Base-by-base conservation (phyloP, 2,113 vertebrate species). In the Engystomops pustulosus region DNA sequence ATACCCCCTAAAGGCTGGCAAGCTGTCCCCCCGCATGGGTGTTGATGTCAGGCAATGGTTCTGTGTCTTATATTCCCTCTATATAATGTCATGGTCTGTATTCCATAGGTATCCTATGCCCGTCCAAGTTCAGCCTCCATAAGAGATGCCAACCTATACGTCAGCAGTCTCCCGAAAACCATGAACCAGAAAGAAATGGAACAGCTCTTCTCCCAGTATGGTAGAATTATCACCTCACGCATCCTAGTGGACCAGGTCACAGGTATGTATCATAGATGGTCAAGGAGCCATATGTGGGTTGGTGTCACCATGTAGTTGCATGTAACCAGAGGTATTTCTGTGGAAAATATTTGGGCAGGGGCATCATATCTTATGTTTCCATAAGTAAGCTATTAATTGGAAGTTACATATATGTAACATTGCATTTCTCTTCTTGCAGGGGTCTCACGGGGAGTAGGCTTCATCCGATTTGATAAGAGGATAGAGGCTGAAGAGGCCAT, bases 161-260 rank as follows among this genome's bases (percentile, higher is more conserved):
- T 98, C 86, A 98, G 97, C 0, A 97, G 97, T 17, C 96, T 98
- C 25, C 97, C 97, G 18, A 97, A 97, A 90, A 96, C 95, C 86
- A 98, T 98, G 96, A 96, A 95, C 87, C 97, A 98, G 93, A 97
- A 97, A 79, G 97, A 98, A 85, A 97, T 98, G 97, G 96, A 98
- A 74, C 96, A 98, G 89, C 94, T 98, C 23, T 98, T 98, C 90
- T 98, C 96, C 7, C 96, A 98, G 85, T 98, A 98, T 0, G 97
- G 97, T n/a, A 95, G 96, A 12, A 98, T 98, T 89, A 98, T 98
- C 93, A 98, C 97, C 2, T 98, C 97, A 20, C 96, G 97, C 30
- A 98, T 98, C 89, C 93, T 98, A 70, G 95, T 98, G 67, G 97
- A 98, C 89, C 97, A 98, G 92, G 96, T 97, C 75, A 98, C 96